Base-by-base conservation (phyloP, 1,140 invertebrate species). In the Dreissena rostriformis region DNA sequence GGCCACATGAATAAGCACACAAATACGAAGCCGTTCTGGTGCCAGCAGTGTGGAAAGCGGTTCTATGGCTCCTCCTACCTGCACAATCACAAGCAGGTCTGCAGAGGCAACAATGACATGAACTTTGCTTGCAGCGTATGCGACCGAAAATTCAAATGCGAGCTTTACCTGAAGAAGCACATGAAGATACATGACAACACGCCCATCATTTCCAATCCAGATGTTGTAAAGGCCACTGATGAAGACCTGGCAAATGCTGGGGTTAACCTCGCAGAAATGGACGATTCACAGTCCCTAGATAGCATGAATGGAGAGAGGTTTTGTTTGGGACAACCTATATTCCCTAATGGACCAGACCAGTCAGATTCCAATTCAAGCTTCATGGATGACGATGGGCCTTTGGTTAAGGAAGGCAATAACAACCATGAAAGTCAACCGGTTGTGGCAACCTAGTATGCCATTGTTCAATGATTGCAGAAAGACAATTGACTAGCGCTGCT, bases 1-100 rank as follows among this genome's bases (percentile, higher is more conserved):
- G 80, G 80, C 26, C 80, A 82, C 51, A 82, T 82, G 80, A 82
- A 82, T 75, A 82, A 82, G 70, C 80, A 82, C 29, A 82, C 80
- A 11, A 82, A 82, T 55, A 82, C 80, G 4, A 82, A 82, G 39
- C 80, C 80, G 26, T 82, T 82, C 49, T 82, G 80, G 80, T 82
- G 80, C 52, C 80, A 82, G 72, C 80, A 82, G 63, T 82, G 80
- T 57, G 80, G 80, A 39, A 82, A 82, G 57, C 57, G 80, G 22
- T 82, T 82, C 22, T 82, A 82, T 75, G 80, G 80, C 63, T 82
- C 80, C 0, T 82, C 80, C 10, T 82, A 82, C 61, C 80, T 82
- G 28, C 80, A 82, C 55, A 82, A 82, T 55, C 80, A 82, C 63
- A 82, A 82, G 61, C 80, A 82, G 71, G 80, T 82, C 4, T 82